Conservation (phyloP, 1,140 invertebrate genomes). For the Phymorhynchus buccinoides region DNA sequence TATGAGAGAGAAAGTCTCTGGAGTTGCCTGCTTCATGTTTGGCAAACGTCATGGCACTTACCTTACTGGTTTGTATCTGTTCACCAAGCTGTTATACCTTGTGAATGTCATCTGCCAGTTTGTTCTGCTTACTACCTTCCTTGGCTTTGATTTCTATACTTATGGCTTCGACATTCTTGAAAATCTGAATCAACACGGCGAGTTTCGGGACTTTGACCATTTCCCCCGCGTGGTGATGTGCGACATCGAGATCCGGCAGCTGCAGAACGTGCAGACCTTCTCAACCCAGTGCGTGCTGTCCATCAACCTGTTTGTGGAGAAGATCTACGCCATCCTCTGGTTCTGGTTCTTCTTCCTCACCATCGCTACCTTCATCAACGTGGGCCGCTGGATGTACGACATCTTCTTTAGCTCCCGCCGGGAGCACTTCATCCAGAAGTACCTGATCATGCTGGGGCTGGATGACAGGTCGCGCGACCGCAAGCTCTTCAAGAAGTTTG, state of each 20-base stretch:
- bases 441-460: constrained; percentile 53
- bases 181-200: constrained; percentile 69
- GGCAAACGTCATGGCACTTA: constrained; percentile 73
- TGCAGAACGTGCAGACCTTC: constrained; percentile 65
- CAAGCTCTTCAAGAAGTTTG: constrained; percentile 50
- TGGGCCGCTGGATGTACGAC: constrained; percentile 51
- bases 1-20: constrained; percentile 50
- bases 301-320: constrained; percentile 75
- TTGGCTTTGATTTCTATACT: constrained; percentile 73
- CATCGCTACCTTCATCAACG: constrained; percentile 66
- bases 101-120: constrained; percentile 75
- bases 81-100: constrained; percentile 75
- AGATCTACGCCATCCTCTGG: constrained; percentile 75
- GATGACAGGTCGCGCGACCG: constrained; percentile 36
- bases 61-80: constrained; percentile 74
- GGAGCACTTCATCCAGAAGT: constrained; percentile 56
- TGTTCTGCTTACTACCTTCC: constrained; percentile 75
- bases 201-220: constrained; percentile 70
- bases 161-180: constrained; percentile 74
- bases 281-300: constrained; percentile 75
- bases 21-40: constrained; percentile 57
- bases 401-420: constrained; percentile 52
- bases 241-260: constrained; percentile 76
- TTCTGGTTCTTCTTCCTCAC: constrained; percentile 71
- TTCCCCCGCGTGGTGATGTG: constrained; percentile 76